A percentile compares a stretch with the other conserved stretches of the same genome.
Conservation (phyloP, 2,888 invertebrate genomes). For the Latheticus oryzae region DNA sequence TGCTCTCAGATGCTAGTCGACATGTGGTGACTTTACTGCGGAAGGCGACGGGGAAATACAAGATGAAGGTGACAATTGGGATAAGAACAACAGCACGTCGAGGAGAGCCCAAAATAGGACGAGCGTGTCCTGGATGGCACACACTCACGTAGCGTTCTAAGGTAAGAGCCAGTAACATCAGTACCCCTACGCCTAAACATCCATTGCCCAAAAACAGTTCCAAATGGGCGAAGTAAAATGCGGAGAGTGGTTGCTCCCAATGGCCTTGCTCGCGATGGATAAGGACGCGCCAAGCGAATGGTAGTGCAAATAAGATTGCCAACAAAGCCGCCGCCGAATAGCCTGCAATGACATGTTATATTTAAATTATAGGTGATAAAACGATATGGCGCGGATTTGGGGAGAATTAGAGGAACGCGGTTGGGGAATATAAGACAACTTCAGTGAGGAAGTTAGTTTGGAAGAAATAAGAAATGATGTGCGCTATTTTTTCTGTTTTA, state of each 20-base stretch:
- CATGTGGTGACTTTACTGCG: conserved; percentile 70
- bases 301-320: conserved; percentile 77
- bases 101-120: conserved; percentile 72
- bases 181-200: conserved; percentile 79
- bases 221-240: conserved; percentile 77
- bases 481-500: too few species aligned
- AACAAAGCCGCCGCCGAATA: conserved; percentile 83
- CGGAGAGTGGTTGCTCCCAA: conserved; percentile 74
- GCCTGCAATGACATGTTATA: conserved; percentile 66
- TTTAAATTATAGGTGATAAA: conserved; percentile 3
- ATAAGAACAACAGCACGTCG: conserved; percentile 74
- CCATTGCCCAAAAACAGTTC: conserved; percentile 80
- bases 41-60: conserved; percentile 78
- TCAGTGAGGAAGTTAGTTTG: too few species aligned
- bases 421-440: too few species aligned
- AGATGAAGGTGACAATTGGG: conserved; percentile 73
- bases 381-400: conserved; percentile 3
- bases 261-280: conserved; percentile 74
- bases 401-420: background rate
- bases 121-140: conserved; percentile 77
- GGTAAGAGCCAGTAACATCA: conserved; percentile 80
- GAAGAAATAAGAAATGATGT: too few species aligned
- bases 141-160: conserved; percentile 81
- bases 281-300: conserved; percentile 75
- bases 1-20: conserved; percentile 65